phyloP scores from a whole-genome alignment of 2,888 invertebrate species.

The Alitta virens region DNA sequence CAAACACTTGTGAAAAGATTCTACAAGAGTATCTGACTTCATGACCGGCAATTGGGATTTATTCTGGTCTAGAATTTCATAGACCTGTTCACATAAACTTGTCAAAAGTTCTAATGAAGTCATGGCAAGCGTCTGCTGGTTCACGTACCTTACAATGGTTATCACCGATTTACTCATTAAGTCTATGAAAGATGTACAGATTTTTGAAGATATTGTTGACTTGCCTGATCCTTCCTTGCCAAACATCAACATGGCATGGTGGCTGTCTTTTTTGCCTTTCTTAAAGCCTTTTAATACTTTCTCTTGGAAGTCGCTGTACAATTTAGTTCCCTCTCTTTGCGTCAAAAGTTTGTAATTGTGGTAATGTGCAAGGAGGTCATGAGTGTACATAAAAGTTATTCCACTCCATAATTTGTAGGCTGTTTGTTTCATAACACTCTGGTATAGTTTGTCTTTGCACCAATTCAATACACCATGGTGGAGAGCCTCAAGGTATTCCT shows the following conservation, averaged over 20 bases:
- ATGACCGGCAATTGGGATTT: not conserved
- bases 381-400: too few relatives aligned
- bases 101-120: conserved; percentile 10
- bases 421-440: not conserved
- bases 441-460: not conserved
- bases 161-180: conserved; percentile 8
- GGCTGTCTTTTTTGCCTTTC: not conserved
- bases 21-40: conserved; percentile 4
- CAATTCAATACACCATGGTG: not conserved
- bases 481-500: conserved; percentile 15
- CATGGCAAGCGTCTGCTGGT: conserved; percentile 3
- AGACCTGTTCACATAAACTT: conserved; percentile 19
- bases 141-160: conserved; percentile 17
- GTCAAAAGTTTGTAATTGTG: not conserved
- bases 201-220: conserved; percentile 1
- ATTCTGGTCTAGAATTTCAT: conserved; percentile 2
- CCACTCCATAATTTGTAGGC: not conserved
- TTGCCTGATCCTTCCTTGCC: conserved; percentile 21
- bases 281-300: not conserved
- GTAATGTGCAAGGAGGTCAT: not conserved
- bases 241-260: conserved; percentile 15
- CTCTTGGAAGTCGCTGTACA: conserved; percentile 1
- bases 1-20: conserved; percentile 1
- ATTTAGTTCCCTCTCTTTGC: not conserved
- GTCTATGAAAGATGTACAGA: not conserved